A percentile compares a stretch with the other conserved stretches of the same genome.
Evolutionary conservation across 2,888 invertebrate genomes (phyloP).

Genomic region (Molanna angustata): DNA sequence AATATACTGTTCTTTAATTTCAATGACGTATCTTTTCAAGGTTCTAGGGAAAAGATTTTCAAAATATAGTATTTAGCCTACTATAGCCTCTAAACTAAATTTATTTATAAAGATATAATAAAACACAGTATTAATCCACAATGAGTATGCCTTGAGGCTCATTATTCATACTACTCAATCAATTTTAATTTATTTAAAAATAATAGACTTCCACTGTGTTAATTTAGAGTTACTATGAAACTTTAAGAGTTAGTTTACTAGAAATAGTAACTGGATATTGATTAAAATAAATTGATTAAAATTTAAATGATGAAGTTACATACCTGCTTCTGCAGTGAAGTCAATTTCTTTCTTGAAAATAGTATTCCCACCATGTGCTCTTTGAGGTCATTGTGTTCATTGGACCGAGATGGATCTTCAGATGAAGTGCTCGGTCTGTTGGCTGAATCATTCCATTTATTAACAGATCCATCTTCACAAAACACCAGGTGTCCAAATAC

Average conservation of each 20-base stretch:
- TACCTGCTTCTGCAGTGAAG: slow-evolving; percentile 90
- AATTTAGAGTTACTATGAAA: background rate
- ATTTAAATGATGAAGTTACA: background rate
- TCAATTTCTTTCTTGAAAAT: slow-evolving; percentile 90
- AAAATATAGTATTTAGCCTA: too few species aligned
- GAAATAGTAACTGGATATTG: background rate
- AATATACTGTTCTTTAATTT: too few species aligned
- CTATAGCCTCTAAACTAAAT: too few species aligned
- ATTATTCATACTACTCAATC: too few species aligned
- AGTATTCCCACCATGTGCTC: slow-evolving; percentile 97
- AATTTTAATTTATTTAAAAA: too few species aligned
- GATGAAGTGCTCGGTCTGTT: background rate
- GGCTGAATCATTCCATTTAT: background rate
- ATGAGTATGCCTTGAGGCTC: too few species aligned
- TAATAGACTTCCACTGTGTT: too few species aligned
- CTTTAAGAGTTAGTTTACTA: background rate
- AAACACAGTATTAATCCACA: too few species aligned
- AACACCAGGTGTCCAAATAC: slow-evolving; percentile 91
- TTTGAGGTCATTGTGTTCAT: slow-evolving; percentile 66
- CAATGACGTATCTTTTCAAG: too few species aligned
- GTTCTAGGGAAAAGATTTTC: too few species aligned
- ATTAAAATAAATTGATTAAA: background rate
- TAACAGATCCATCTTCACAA: slow-evolving; percentile 26
- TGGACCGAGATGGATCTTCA: slow-evolving; percentile 21
- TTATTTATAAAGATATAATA: too few species aligned